Evolutionary conservation across 2,888 invertebrate species (phyloP).

Genomic region (Cryptophagus acutangulus): DNA sequence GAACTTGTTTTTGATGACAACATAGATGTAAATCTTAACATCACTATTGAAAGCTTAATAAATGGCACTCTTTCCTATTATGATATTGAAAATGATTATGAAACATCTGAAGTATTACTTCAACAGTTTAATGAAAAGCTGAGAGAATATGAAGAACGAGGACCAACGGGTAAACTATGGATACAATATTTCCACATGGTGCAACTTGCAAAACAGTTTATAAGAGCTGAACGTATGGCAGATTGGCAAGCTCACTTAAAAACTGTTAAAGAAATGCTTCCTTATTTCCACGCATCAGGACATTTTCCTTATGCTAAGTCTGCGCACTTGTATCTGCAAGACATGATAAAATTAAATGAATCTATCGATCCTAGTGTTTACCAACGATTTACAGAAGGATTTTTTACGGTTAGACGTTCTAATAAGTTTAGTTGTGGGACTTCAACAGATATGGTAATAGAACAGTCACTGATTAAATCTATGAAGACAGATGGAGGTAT

Average conservation of each 20-base stretch:
- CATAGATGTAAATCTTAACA: too few relatives aligned
- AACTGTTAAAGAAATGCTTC: background rate
- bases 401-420: background rate
- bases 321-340: too few relatives aligned
- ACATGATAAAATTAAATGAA: constrained; percentile 33
- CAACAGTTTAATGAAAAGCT: too few relatives aligned
- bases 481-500: too few relatives aligned
- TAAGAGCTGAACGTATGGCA: constrained; percentile 9
- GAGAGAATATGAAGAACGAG: too few relatives aligned
- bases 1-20: too few relatives aligned
- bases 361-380: constrained; percentile 27
- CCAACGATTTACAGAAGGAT: constrained; percentile 20
- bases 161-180: constrained; percentile 10
- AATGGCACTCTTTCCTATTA: too few relatives aligned
- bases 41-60: too few relatives aligned
- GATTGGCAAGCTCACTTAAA: constrained; percentile 2
- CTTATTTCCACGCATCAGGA: too few relatives aligned
- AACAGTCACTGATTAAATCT: constrained; percentile 4
- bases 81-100: too few relatives aligned
- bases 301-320: too few relatives aligned
- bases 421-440: constrained; percentile 4
- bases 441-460: background rate
- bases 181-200: constrained; percentile 11
- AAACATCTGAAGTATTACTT: too few relatives aligned
- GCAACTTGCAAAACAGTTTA: constrained; percentile 10